Percentiles rank a stretch among this genome's conserved stretches.
phyloP scores from a whole-genome alignment of 2,113 vertebrate species.

The Pelusios castaneus region DNA sequence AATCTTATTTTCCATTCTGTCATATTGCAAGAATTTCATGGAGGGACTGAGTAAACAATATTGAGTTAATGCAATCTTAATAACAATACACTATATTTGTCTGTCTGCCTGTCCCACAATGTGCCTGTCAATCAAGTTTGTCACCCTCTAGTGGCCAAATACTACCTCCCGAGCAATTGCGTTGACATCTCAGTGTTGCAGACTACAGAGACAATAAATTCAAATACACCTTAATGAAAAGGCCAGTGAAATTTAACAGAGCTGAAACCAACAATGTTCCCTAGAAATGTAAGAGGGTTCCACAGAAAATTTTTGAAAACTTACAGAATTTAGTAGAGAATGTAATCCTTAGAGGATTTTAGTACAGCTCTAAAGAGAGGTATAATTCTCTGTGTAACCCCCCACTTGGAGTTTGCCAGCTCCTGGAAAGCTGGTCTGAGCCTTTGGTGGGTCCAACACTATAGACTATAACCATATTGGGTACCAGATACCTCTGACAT shows the following conservation, averaged over 20 bases:
- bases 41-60: background rate
- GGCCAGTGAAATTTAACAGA: background rate
- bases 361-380: background rate
- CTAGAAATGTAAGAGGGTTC: background rate
- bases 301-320: background rate
- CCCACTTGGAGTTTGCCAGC: background rate
- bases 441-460: background rate
- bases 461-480: background rate
- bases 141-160: background rate
- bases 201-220: background rate
- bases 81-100: background rate
- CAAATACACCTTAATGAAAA: background rate
- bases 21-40: conserved; percentile 3
- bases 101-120: background rate
- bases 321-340: background rate
- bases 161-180: background rate
- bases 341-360: background rate
- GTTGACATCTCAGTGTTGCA: background rate
- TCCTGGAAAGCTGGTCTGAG: background rate
- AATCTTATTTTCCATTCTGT: conserved; percentile 18
- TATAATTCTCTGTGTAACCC: background rate
- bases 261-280: background rate
- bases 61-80: background rate
- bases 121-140: background rate
- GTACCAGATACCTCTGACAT: background rate